These are phyloP conservation scores for Perizoma affinitatum DNA, from an alignment of 2,888 invertebrate species.

Conservation along the genomic window DNA sequence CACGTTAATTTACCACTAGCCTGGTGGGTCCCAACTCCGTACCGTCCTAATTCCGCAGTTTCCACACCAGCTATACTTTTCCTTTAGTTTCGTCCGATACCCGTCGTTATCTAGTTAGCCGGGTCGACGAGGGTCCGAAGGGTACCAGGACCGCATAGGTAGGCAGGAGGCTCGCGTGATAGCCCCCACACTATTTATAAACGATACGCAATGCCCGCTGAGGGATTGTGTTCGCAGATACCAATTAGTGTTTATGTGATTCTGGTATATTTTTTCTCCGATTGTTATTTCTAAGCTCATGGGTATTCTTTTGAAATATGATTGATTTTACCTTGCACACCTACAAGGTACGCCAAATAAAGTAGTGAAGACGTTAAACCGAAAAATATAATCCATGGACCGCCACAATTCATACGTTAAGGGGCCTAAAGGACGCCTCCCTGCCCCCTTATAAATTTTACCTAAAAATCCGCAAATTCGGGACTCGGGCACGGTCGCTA, in stretches of 20 bases:
- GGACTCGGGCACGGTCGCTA: constrained; percentile 74
- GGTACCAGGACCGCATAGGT: constrained; percentile 39
- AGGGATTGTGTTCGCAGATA: constrained; percentile 72
- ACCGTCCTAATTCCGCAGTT: constrained; percentile 66
- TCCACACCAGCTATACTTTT: constrained; percentile 76
- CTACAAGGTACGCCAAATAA: neutral
- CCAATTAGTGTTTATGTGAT: constrained; percentile 72
- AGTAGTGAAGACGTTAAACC: constrained; percentile 35
- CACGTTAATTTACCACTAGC: constrained; percentile 61
- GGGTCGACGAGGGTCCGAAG: constrained; percentile 80
- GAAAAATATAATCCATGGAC: constrained; percentile 40
- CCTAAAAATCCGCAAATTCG: constrained; percentile 84
- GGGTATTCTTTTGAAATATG: constrained; percentile 28
- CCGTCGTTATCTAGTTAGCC: constrained; percentile 81
- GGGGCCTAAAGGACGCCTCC: constrained; percentile 37
- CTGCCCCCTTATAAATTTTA: constrained; percentile 79
- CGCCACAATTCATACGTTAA: constrained; percentile 42
- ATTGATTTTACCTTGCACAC: neutral
- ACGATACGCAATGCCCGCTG: constrained; percentile 65
- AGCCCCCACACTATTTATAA: constrained; percentile 66
- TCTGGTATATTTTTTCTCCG: constrained; percentile 48
- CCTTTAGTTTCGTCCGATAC: constrained; percentile 79
- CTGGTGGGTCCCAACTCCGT: constrained; percentile 25
- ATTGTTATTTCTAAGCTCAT: constrained; percentile 29
- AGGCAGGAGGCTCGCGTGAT: constrained; percentile 63